Percentiles rank a stretch among this genome's conserved stretches.
These are phyloP conservation scores for Myotis myotis DNA, from an alignment of 2,797 vertebrate species.

Conservation along the genomic window DNA sequence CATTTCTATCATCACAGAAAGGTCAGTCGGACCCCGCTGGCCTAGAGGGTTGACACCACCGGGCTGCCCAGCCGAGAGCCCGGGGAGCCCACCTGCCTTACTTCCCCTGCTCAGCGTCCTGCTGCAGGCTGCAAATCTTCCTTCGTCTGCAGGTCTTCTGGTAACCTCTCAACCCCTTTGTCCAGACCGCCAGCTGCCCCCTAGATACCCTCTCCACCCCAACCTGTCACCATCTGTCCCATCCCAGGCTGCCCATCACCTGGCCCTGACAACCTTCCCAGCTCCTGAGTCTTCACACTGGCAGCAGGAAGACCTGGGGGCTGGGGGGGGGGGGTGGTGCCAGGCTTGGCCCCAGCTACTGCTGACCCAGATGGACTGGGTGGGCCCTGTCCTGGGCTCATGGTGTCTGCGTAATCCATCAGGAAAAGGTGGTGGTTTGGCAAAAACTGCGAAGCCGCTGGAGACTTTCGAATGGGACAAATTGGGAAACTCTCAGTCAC, in stretches of 20 bases:
- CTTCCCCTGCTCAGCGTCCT: fast-evolving
- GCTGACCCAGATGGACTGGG: not conserved
- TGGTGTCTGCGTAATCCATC: not conserved
- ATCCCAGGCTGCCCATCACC: fast-evolving
- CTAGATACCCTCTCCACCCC: not conserved
- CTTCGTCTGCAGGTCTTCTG: not conserved
- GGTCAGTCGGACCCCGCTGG: not conserved
- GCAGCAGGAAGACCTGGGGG: not conserved
- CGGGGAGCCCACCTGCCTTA: not conserved
- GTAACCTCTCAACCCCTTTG: not conserved
- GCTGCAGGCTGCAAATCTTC: not conserved
- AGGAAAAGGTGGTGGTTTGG: not conserved
- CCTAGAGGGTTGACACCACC: not conserved
- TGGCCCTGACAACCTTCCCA: not conserved
- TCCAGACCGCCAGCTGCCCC: not conserved
- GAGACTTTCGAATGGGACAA: not conserved
- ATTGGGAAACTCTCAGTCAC: not conserved
- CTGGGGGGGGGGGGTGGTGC: not conserved
- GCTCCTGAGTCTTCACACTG: not conserved
- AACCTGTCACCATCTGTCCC: not conserved
- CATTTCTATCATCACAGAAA: not conserved
- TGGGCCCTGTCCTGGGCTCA: not conserved
- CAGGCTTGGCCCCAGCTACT: not conserved
- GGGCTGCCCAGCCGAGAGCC: not conserved
- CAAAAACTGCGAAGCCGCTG: not conserved